Evolutionary conservation across 37 sponge, comb jelly and placozoan species (phyloP).

Genomic region (Cladorhizidae sp.): DNA sequence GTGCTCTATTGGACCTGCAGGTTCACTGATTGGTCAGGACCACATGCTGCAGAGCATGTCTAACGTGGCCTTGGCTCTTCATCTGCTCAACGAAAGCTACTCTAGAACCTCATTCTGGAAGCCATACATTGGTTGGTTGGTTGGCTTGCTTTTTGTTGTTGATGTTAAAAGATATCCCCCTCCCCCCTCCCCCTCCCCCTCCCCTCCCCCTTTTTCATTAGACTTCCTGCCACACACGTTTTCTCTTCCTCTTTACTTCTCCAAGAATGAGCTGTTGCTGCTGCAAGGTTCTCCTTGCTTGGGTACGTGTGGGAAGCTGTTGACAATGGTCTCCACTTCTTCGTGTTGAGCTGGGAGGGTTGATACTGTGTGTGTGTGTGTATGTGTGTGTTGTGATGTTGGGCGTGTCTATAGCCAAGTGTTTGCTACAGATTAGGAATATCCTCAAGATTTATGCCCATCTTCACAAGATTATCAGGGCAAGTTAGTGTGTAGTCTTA

Average conservation of each 20-base stretch:
- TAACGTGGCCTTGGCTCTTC: conserved; percentile 62
- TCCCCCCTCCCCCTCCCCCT: no score
- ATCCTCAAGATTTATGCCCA: conserved; percentile 69
- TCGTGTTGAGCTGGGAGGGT: background rate
- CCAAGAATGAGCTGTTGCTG: conserved; percentile 50
- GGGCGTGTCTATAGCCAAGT: no score
- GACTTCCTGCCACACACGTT: conserved; percentile 68
- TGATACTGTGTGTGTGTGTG: background rate
- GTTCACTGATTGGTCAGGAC: conserved; percentile 40
- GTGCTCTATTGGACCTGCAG: conserved; percentile 23
- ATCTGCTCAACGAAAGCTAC: conserved; percentile 70
- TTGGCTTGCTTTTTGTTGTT: background rate
- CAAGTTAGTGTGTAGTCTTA: conserved; percentile 7
- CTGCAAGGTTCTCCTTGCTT: conserved; percentile 61
- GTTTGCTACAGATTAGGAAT: conserved; percentile 60
- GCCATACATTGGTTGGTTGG: conserved; percentile 74
- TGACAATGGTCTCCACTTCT: background rate
- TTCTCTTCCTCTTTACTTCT: conserved; percentile 67
- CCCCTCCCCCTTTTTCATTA: conserved; percentile 16
- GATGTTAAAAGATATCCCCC: background rate
- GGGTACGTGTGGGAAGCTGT: conserved; percentile 3
- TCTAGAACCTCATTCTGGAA: conserved; percentile 63
- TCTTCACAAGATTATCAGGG: conserved; percentile 59
- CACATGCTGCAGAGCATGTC: conserved; percentile 72
- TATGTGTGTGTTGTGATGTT: background rate